Percentiles rank a stretch among this genome's conserved stretches.
phyloP scores from a whole-genome alignment of 2,113 vertebrate genomes.

The Progne subis region DNA sequence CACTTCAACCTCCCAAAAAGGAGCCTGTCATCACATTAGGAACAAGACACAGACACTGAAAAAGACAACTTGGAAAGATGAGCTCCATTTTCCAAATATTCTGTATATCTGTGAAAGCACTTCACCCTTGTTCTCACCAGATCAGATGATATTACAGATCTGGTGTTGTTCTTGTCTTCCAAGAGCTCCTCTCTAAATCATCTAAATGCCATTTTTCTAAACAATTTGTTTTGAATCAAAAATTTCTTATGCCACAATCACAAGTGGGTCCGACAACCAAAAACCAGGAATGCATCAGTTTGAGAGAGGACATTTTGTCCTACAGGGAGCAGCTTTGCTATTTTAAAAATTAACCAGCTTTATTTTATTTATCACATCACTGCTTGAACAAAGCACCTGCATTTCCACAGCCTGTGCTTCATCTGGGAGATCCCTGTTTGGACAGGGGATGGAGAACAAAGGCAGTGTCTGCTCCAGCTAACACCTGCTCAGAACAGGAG shows the following conservation, averaged over 20 bases:
- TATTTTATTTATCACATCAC: neutral
- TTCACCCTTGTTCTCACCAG: neutral
- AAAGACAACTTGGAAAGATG: neutral
- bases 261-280: neutral
- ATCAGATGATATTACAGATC: neutral
- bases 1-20: neutral
- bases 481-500: neutral
- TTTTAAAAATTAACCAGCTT: neutral
- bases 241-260: neutral
- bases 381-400: neutral
- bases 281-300: rapidly evolving
- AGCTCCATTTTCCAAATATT: neutral
- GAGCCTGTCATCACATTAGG: neutral
- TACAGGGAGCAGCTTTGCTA: neutral
- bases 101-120: neutral
- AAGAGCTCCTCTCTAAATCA: neutral
- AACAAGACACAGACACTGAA: neutral
- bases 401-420: neutral
- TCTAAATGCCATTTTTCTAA: neutral
- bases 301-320: neutral
- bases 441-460: neutral
- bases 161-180: neutral
- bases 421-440: neutral
- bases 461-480: neutral
- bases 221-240: neutral